These are phyloP conservation scores for Troides helena DNA, from an alignment of 2,888 invertebrate genomes.

Conservation along the genomic window DNA sequence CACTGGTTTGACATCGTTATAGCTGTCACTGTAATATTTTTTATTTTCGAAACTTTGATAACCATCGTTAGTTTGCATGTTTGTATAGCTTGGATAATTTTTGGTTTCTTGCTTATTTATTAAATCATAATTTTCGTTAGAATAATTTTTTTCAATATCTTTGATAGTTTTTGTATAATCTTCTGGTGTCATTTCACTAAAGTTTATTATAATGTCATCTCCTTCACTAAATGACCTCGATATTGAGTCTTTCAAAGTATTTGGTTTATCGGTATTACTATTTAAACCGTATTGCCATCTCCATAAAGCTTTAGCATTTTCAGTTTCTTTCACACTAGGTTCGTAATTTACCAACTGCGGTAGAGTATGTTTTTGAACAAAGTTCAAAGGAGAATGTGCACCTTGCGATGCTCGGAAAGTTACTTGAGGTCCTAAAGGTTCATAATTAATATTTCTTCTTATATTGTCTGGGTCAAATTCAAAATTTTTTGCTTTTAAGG, in stretches of 20 bases:
- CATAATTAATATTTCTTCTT: constrained; percentile 51
- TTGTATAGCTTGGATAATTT: background rate
- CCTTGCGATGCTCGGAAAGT: constrained; percentile 75
- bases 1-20: background rate
- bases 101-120: background rate
- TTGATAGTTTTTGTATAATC: constrained; percentile 67
- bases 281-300: constrained; percentile 73
- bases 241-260: constrained; percentile 63
- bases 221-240: constrained; percentile 67
- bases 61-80: background rate
- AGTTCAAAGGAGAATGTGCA: constrained; percentile 59
- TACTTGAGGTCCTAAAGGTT: constrained; percentile 68
- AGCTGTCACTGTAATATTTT: constrained; percentile 1
- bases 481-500: constrained; percentile 9
- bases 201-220: constrained; percentile 70
- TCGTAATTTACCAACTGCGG: constrained; percentile 73
- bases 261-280: constrained; percentile 46
- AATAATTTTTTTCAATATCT: constrained; percentile 39
- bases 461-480: constrained; percentile 18
- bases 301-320: constrained; percentile 67
- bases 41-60: constrained; percentile 1
- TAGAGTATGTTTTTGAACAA: constrained; percentile 56
- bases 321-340: constrained; percentile 56
- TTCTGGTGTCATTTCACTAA: constrained; percentile 67
- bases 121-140: constrained; percentile 8